These are phyloP conservation scores for Catamblyrhynchus diadema DNA, from an alignment of 2,797 vertebrate species.

Conservation along the genomic window DNA sequence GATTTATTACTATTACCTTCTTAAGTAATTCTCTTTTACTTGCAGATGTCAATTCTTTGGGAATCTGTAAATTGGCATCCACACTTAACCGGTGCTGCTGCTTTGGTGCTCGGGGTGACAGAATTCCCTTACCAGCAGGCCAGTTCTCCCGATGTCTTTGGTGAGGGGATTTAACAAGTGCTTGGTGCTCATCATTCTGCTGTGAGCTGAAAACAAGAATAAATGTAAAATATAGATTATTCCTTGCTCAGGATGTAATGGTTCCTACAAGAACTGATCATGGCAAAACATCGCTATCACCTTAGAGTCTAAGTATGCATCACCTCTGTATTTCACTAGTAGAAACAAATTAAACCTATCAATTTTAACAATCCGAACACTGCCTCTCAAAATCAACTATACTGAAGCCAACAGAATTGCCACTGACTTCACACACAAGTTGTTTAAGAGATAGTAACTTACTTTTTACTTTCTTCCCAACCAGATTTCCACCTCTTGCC, in stretches of 20 bases:
- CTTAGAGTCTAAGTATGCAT: neutral
- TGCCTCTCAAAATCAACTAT: neutral
- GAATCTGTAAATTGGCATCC: slow-evolving; percentile 95
- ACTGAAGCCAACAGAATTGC: neutral
- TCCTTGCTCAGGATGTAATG: neutral
- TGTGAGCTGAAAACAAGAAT: slow-evolving; percentile 79
- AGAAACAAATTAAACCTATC: neutral
- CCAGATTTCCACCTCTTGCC: slow-evolving; percentile 91
- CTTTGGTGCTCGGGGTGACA: slow-evolving; percentile 84
- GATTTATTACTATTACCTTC: slow-evolving; percentile 77
- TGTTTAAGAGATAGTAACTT: slow-evolving; percentile 59
- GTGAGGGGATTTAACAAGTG: slow-evolving; percentile 79
- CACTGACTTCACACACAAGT: neutral
- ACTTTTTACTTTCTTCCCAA: slow-evolving; percentile 97
- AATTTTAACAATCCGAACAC: neutral
- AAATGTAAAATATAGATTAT: neutral
- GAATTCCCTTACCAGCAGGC: slow-evolving; percentile 79
- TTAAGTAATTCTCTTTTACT: slow-evolving; percentile 94
- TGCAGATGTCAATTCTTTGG: slow-evolving; percentile 89
- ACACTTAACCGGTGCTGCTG: slow-evolving; percentile 92
- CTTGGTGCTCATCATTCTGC: slow-evolving; percentile 78
- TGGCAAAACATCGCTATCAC: neutral
- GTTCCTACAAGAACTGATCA: neutral
- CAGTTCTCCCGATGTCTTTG: slow-evolving; percentile 86
- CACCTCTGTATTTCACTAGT: neutral